These are phyloP conservation scores for Euzetes globulus DNA, from an alignment of 2,888 invertebrate species.

Conservation along the genomic window DNA sequence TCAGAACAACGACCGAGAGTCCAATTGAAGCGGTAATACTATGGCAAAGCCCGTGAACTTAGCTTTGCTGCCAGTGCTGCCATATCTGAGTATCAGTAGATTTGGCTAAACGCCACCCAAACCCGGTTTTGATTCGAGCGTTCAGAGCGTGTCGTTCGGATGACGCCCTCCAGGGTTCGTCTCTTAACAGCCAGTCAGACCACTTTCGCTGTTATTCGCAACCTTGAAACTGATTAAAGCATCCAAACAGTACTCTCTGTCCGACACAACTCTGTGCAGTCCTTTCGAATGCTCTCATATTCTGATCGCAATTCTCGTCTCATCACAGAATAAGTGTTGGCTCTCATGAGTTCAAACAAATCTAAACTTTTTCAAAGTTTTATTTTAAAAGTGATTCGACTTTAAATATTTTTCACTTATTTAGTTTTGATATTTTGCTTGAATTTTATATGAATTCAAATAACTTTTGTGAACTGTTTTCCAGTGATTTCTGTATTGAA, in stretches of 20 bases:
- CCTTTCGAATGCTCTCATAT: neutral
- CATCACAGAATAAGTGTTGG: neutral
- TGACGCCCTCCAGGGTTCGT: slow-evolving; percentile 23
- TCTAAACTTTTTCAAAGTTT: neutral
- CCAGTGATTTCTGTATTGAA: slow-evolving; percentile 2
- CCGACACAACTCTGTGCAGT: neutral
- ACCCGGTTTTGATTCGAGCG: slow-evolving; percentile 15
- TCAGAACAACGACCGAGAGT: slow-evolving; percentile 17
- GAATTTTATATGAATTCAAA: slow-evolving; percentile 6
- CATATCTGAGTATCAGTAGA: neutral
- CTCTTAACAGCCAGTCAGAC: slow-evolving; percentile 37
- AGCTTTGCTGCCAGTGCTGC: neutral
- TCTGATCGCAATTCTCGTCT: neutral
- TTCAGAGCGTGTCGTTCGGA: slow-evolving; percentile 23
- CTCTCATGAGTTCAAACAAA: neutral
- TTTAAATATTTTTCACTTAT: neutral
- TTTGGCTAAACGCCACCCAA: slow-evolving; percentile 14
- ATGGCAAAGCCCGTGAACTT: slow-evolving; percentile 15
- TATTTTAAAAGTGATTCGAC: neutral
- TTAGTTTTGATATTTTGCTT: slow-evolving; percentile 25
- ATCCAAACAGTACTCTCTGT: neutral
- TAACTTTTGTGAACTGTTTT: neutral
- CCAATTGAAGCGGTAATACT: slow-evolving; percentile 22
- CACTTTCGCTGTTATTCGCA: slow-evolving; percentile 41
- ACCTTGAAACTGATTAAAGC: slow-evolving; percentile 39